These are phyloP conservation scores for Frankliniella intonsa DNA, from an alignment of 2,888 invertebrate species.

Conservation along the genomic window DNA sequence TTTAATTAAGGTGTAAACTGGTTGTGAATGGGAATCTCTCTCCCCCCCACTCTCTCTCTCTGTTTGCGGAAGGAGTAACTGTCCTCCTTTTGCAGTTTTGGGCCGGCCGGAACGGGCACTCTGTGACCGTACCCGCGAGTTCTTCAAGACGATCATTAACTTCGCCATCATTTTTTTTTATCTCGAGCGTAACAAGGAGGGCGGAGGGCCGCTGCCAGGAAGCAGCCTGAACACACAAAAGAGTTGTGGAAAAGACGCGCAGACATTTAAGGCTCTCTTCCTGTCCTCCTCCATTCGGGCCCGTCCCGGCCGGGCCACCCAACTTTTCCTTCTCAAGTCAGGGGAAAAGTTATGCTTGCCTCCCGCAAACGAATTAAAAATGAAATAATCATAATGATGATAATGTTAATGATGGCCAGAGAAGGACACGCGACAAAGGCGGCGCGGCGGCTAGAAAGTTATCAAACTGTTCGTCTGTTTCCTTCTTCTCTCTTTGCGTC, in stretches of 20 bases:
- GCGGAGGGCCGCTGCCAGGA: background rate
- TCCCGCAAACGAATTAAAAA: background rate
- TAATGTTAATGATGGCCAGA: background rate
- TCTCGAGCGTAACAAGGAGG: no score
- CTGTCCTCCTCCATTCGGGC: background rate
- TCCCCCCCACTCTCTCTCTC: no score
- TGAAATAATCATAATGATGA: background rate
- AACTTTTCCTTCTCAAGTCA: background rate
- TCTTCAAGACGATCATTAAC: no score
- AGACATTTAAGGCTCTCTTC: conserved; percentile 1
- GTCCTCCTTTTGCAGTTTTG: no score
- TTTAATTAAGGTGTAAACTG: no score
- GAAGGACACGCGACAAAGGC: background rate
- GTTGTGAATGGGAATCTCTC: no score
- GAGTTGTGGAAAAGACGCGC: background rate
- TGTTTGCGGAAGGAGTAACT: no score
- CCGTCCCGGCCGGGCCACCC: background rate
- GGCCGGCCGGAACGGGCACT: no score
- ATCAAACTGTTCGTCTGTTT: background rate
- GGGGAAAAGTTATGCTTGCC: conserved; percentile 9
- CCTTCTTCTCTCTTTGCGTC: background rate
- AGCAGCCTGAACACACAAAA: background rate
- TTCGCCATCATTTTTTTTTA: no score
- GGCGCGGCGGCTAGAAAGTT: background rate
- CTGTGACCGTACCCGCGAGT: no score